Evolutionary conservation across 2,888 invertebrate genomes (phyloP), one percentile per base, ranked within the genome.

Genomic region (Tillus elongatus): DNA sequence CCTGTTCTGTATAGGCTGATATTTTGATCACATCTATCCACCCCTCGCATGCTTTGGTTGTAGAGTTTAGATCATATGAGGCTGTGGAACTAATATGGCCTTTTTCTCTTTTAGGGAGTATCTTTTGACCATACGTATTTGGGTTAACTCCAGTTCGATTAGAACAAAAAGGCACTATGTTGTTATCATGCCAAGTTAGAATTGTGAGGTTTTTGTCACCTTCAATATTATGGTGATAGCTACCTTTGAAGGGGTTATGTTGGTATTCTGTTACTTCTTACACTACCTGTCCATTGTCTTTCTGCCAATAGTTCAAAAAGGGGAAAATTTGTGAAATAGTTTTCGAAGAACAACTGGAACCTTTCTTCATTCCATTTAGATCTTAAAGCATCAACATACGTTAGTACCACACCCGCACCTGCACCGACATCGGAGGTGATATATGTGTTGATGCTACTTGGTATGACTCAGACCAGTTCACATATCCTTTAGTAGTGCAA

Each of bases 401-500:
- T 15, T 14, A 40, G 11, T 27, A 46, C 28, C 9, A 44, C 27
- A 6, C 15, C 26, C 9, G 37, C 28, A 8, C 46, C 39, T 19
- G 44, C 30, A 4, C 49, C 48, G 36, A 48, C 35, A 14, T 36
- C 26, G 35, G 34, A 8, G 36, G n/a, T n/a, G n/a, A n/a, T n/a
- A n/a, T n/a, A n/a, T n/a, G 37, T 13, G 36, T 30, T 6, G 40
- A 41, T 11, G 46, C 36, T 13, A 52, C 54, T 40, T 54, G 45
- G 39, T 55, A 55, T 4, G 52, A 51, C 33, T 57, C 50, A 30
- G 51, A 46, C 42, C 51, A 51, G 11, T 43, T 37, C 31, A 50
- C 42, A 41, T 54, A 56, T 6, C 55, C 54, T 27, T 48, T 35
- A 11, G 36, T 34, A 50, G n/a, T n/a, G n/a, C n/a, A n/a, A n/a